A percentile compares a stretch with the other conserved stretches of the same genome.
Conservation (phyloP, 2,113 vertebrate species). For the Odobenus rosmarus region DNA sequence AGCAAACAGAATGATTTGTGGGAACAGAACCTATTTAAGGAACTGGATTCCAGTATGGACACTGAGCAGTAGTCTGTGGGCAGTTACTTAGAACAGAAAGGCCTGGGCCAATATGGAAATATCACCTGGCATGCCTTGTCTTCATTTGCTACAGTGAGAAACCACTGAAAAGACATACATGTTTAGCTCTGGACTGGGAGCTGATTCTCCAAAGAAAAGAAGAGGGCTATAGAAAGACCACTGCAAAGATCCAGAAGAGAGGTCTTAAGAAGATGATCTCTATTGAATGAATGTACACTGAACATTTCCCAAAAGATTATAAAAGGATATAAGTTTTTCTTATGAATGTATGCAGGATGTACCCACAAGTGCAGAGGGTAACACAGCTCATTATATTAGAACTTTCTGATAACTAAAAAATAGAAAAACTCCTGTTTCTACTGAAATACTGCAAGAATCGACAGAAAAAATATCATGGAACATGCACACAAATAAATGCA, state of each 20-base stretch:
- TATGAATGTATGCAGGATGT: no score
- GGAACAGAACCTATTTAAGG: neutral
- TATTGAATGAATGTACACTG: neutral
- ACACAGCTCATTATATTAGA: neutral
- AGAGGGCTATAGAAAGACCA: neutral
- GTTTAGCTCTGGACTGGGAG: neutral
- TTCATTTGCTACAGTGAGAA: neutral
- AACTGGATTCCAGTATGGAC: neutral
- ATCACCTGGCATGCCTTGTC: rapidly evolving
- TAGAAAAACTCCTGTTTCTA: neutral
- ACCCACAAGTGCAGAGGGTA: neutral
- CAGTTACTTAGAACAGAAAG: neutral
- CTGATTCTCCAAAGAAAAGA: neutral
- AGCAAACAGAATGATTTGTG: neutral
- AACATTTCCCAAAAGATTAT: neutral
- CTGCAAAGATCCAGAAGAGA: neutral
- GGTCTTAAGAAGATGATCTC: neutral
- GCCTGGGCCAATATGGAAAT: rapidly evolving
- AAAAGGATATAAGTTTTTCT: neutral
- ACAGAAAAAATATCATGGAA: neutral
- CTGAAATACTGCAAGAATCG: neutral
- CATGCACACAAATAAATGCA: neutral
- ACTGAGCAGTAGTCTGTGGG: no score
- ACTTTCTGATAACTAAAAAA: neutral
- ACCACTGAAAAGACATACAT: neutral